Evolutionary conservation across 1,140 invertebrate genomes (phyloP).

Genomic region (Heliothis subflexa): DNA sequence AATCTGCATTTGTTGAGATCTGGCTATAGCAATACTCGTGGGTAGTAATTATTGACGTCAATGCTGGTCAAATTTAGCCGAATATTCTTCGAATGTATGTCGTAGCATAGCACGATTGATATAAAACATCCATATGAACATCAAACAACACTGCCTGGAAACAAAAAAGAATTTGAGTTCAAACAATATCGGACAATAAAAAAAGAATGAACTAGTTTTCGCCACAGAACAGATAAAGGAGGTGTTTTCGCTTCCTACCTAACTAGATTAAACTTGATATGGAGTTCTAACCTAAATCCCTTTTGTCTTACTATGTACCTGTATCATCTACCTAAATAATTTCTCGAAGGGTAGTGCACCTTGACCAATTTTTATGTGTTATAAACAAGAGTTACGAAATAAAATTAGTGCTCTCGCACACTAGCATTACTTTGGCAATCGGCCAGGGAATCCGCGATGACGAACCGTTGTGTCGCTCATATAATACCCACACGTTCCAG

Average conservation of each 20-base stretch:
- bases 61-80: conserved; percentile 44
- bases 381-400: conserved; percentile 81
- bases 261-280: not conserved
- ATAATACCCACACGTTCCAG: conserved; percentile 62
- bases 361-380: conserved; percentile 76
- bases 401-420: conserved; percentile 74
- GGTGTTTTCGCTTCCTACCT: no score
- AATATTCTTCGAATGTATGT: conserved; percentile 22
- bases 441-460: conserved; percentile 73
- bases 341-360: conserved; percentile 52
- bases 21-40: conserved; percentile 41
- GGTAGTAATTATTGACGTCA: conserved; percentile 57
- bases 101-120: conserved; percentile 7
- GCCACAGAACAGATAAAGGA: no score
- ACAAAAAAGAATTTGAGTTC: not conserved
- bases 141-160: conserved; percentile 6
- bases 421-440: conserved; percentile 63
- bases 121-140: conserved; percentile 31
- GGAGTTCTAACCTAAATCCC: no score
- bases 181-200: conserved; percentile 1
- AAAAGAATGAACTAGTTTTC: not conserved
- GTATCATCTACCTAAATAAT: not conserved
- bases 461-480: conserved; percentile 70
- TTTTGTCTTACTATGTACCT: not conserved
- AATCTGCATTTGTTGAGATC: conserved; percentile 13